Evolutionary conservation across 2,888 invertebrate species (phyloP).

Genomic region (Hypselothyrea guttata): DNA sequence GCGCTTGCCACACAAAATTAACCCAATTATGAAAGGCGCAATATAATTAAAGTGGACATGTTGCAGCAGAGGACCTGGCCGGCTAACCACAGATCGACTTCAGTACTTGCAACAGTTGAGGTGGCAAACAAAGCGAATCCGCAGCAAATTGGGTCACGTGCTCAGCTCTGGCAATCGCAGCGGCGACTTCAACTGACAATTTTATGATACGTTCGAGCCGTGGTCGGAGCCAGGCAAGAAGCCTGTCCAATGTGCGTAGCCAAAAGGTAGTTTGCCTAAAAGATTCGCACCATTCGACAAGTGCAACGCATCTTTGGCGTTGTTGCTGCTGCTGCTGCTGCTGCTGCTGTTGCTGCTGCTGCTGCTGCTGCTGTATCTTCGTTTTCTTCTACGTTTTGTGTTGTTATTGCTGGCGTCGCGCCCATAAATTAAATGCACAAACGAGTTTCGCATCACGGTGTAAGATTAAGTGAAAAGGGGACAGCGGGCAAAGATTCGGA

Average conservation of each 20-base stretch:
- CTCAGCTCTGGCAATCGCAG: conserved; percentile 36
- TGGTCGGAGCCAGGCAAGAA: conserved; percentile 8
- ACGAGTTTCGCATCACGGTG: conserved; percentile 69
- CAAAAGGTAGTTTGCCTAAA: conserved; percentile 46
- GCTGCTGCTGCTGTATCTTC: conserved; percentile 12
- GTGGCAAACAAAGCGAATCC: conserved; percentile 25
- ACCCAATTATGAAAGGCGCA: conserved; percentile 74
- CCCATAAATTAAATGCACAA: conserved; percentile 78
- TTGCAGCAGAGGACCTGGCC: conserved; percentile 16
- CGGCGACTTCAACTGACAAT: conserved; percentile 59
- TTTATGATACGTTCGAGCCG: conserved; percentile 39
- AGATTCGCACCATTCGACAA: conserved; percentile 67
- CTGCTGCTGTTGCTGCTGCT: conserved; percentile 14
- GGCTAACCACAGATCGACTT: conserved; percentile 18
- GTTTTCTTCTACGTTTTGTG: too few relatives aligned
- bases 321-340: conserved; percentile 23
- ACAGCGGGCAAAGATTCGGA: conserved; percentile 24
- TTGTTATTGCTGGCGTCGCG: conserved; percentile 68
- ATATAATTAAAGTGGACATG: conserved; percentile 71
- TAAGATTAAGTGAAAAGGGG: conserved; percentile 69
- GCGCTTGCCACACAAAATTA: conserved; percentile 69
- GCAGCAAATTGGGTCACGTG: conserved; percentile 70
- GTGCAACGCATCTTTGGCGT: conserved; percentile 62
- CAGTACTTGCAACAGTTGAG: background rate
- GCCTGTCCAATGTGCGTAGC: conserved; percentile 39